Evolutionary conservation across 2,113 vertebrate species (phyloP).

Genomic region (Machaerirhynchus nigripectus): DNA sequence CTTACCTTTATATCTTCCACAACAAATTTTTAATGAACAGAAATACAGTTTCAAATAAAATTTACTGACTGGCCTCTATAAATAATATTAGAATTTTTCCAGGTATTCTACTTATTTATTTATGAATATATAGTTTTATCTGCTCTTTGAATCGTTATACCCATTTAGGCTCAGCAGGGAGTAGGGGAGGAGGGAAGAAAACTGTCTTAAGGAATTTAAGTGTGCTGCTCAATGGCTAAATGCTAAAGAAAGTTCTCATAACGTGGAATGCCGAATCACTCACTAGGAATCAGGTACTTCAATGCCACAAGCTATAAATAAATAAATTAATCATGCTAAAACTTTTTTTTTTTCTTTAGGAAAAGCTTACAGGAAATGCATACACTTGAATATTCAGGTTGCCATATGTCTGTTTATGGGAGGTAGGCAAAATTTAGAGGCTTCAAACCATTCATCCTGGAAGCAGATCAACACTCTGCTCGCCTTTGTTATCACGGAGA

Average conservation of each 20-base stretch:
- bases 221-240: not conserved
- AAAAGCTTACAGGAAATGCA: not conserved
- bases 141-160: not conserved
- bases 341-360: not conserved
- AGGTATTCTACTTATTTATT: not conserved
- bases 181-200: not conserved
- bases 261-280: not conserved
- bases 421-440: not conserved
- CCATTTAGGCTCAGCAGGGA: not conserved
- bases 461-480: not conserved
- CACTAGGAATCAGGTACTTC: not conserved
- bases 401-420: not conserved
- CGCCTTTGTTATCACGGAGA: accelerated
- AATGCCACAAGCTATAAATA: not conserved
- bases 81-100: not conserved
- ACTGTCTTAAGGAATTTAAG: not conserved
- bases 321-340: not conserved
- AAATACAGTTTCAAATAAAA: not conserved
- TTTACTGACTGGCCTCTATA: not conserved
- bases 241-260: constrained; percentile 35
- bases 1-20: not conserved
- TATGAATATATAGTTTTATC: not conserved
- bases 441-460: not conserved
- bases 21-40: not conserved
- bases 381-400: constrained; percentile 14